Conservation (phyloP, 2,888 invertebrate genomes). For the Pseudococcus jackbeardsleyi region DNA sequence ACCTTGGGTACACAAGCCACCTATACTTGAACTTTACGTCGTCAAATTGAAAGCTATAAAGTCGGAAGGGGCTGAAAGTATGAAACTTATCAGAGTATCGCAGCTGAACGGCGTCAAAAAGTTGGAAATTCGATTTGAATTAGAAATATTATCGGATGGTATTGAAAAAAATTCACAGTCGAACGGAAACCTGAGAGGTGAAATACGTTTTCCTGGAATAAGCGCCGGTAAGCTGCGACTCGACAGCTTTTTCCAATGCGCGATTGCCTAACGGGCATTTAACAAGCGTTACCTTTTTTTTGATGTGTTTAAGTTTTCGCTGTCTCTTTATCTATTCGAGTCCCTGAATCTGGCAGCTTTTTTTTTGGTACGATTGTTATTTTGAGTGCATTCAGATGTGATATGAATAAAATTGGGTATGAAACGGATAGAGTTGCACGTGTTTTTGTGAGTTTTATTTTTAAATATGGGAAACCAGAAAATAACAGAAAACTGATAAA, state of each 20-base stretch:
- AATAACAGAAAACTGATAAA: too few relatives aligned
- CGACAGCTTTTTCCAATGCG: conserved; percentile 1
- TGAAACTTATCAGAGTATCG: neutral
- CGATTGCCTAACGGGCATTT: conserved; percentile 2
- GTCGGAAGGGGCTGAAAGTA: neutral
- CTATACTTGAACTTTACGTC: neutral
- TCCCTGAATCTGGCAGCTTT: neutral
- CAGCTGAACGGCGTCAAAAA: neutral
- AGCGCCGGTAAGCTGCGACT: conserved; percentile 6
- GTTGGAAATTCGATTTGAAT: conserved; percentile 31
- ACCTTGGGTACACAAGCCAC: neutral
- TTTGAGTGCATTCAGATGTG: neutral
- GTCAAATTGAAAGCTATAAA: neutral
- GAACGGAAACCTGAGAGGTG: neutral
- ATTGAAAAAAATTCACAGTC: conserved; percentile 29
- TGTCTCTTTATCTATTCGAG: neutral
- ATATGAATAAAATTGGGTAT: too few relatives aligned
- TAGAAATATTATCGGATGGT: neutral
- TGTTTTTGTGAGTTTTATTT: too few relatives aligned
- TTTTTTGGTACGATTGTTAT: neutral
- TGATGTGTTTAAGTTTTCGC: neutral
- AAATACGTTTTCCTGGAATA: conserved; percentile 2
- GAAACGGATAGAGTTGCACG: too few relatives aligned
- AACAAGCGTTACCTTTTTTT: conserved; percentile 34
- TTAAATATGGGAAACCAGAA: too few relatives aligned